Conservation (phyloP, 2,113 vertebrate species). For the Cryptomyrus ogoouensis region DNA sequence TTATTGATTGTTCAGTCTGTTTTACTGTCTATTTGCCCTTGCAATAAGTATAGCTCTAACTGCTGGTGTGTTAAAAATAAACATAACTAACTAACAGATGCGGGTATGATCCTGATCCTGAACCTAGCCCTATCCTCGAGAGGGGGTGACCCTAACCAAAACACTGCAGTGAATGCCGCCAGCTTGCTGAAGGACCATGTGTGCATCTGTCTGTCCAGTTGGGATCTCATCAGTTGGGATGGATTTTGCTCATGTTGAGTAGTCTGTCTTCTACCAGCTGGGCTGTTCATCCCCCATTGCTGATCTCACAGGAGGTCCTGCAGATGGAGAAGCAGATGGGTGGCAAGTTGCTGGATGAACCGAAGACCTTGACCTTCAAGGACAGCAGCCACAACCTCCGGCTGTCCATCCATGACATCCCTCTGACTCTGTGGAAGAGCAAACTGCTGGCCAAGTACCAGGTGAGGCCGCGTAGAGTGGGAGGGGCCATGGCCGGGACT, state of each 20-base stretch:
- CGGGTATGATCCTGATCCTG: not conserved
- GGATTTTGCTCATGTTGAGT: not conserved
- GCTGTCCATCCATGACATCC: constrained; percentile 87
- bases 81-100: not conserved
- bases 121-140: not conserved
- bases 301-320: constrained; percentile 74
- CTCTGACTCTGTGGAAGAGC: constrained; percentile 91
- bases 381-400: constrained; percentile 95
- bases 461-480: constrained; percentile 54
- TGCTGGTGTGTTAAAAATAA: not conserved
- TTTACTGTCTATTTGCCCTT: not conserved
- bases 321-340: constrained; percentile 95
- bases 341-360: constrained; percentile 90
- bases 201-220: not conserved
- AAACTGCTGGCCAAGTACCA: constrained; percentile 94
- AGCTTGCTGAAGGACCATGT: not conserved
- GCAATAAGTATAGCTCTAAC: not conserved
- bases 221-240: not conserved
- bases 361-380: constrained; percentile 92
- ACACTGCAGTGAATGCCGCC: not conserved
- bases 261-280: not conserved
- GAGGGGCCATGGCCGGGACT: not conserved
- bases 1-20: not conserved
- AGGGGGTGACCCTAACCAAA: not conserved
- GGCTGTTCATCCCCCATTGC: not conserved